Evolutionary conservation across 2,797 vertebrate genomes (phyloP), one percentile per base, ranked within the genome.

Genomic region (Sebastes minor): DNA sequence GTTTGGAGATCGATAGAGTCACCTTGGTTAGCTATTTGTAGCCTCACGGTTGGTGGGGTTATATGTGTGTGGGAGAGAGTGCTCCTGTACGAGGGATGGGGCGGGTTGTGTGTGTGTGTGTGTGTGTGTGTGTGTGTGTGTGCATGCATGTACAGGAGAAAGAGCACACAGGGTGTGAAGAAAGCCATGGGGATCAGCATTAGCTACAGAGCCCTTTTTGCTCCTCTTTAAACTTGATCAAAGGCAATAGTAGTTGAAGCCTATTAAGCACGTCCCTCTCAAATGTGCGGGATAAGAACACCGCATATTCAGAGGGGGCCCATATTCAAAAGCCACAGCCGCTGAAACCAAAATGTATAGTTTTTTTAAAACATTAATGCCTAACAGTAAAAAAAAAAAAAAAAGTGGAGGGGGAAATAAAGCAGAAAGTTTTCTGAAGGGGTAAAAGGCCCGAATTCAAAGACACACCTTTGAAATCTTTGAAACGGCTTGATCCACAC

Each of bases 11-110:
- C 96, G 88, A 96, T 96, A 91, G 91, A 96, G 95, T 96, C 95
- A 96, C 96, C 96, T 96, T 96, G 95, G 93, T 93, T 95, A 86
- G 95, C 93, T 95, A 94, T 95, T 95, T 95, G 95, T 95, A 95
- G 95, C 91, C 91, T 89, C 86, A 80, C 84, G 89, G 89, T 92
- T 92, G 91, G 92, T 92, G 91, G 88, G 91, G 90, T 92, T 93
- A 89, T 91, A 68, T 86, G 85, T 86, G 89, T 91, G 90, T 91
- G 89, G 72, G 88, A 88, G 92, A 80, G 72, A 77, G 81, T 49
- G 81, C 85, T 88, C 84, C 82, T 77, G 83, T 88, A 83, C 46
- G 55, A 88, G 83, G 87, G 79, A 70, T 74, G 80, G 83, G 72
- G 76, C 61, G 83, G 61, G 74, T 55, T 86, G 82, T 20, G 46